A percentile compares a stretch with the other conserved stretches of the same genome.
Conservation (phyloP, 2,113 vertebrate genomes). For the Coryphaenoides rupestris region DNA sequence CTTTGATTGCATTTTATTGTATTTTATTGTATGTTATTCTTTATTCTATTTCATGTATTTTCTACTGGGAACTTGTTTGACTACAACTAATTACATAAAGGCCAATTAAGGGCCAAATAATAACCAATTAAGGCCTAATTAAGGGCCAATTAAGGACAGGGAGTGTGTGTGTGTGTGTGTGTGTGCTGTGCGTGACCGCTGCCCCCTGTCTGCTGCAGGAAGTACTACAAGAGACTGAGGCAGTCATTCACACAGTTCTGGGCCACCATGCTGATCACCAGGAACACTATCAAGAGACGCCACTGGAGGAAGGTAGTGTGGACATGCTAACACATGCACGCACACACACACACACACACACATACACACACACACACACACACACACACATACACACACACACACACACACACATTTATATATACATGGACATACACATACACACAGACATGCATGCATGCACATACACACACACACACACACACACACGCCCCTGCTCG, state of each 20-base stretch:
- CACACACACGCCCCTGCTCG: background rate
- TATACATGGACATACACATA: conserved; percentile 36
- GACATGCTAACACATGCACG: background rate
- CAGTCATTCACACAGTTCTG: conserved; percentile 78
- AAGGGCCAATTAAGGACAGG: no score
- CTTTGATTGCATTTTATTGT: no score
- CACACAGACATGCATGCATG: background rate
- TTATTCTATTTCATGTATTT: no score
- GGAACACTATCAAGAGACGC: conserved; percentile 68
- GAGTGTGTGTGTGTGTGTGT: no score
- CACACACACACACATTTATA: no score
- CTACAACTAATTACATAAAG: no score
- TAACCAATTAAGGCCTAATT: no score
- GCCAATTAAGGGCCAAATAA: no score
- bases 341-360: background rate
- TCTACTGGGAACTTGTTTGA: no score
- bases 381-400: background rate
- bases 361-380: background rate
- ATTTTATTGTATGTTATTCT: no score
- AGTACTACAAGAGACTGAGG: conserved; percentile 78
- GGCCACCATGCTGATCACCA: conserved; percentile 77
- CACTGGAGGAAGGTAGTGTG: conserved; percentile 66
- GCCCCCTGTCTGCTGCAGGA: conserved; percentile 59
- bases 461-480: conserved; percentile 32
- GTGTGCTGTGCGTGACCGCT: background rate